Base-by-base conservation (phyloP, 2,797 vertebrate species). In the Xenentodon cancila region DNA sequence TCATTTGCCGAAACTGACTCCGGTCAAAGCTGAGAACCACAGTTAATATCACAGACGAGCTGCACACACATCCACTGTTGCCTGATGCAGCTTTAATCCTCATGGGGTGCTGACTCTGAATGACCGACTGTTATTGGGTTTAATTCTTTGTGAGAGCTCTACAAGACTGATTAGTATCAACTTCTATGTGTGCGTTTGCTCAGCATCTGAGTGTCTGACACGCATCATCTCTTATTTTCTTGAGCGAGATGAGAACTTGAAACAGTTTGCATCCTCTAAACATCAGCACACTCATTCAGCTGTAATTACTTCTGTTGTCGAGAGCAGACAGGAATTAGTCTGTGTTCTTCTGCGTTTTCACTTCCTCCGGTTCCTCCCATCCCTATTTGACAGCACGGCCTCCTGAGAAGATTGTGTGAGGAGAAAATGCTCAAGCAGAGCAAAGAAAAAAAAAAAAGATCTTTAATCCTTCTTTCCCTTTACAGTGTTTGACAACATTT, bases 351-450 rank as follows among this genome's bases (percentile, higher is more conserved):
- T 62, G 37, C 67, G 54, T 64, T 63, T 61, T 19, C 13, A 52
- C 73, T 82, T 84, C 72, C 66, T 75, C 58, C n/a, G 57, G 68
- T 63, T 64, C 75, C 72, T 53, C 73, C 76, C 81, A 37, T 68
- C 58, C 34, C 67, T 53, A 64, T 85, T 70, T 66, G 59, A 58
- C 68, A 64, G 48, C 55, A 1, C 7, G 17, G 64, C 75, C 71
- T 75, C 81, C 42, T 4, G 43, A 68, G 84, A 5, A 79, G 66
- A 47, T 47, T 2, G 16, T 3, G 64, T 56, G 55, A 82, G 68
- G 86, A 89, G 90, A 89, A 93, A 91, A 85, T 83, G 59, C 67
- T 77, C 15, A 0, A 67, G 44, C 9, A 12, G 9, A 12, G 34
- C 9, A 37, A 13, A 37, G 34, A 9, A 11, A 9, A 13, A 13